phyloP scores from a whole-genome alignment of 2,113 vertebrate genomes.

The Prochilodus magdalenae region DNA sequence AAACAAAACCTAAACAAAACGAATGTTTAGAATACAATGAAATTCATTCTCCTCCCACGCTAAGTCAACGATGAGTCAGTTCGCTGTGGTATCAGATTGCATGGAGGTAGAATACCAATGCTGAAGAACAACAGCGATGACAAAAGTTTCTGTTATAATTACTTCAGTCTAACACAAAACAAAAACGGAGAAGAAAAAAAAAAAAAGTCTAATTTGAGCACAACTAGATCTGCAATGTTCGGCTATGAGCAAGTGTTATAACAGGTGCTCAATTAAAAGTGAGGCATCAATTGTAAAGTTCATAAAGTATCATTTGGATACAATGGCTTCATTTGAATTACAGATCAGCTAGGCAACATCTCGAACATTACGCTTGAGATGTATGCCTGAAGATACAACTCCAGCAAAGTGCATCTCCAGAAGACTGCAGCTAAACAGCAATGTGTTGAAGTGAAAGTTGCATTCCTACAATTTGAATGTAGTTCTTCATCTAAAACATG shows the following conservation, averaged over 20 bases:
- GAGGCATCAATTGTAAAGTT: slow-evolving; percentile 18
- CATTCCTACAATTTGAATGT: too few species aligned
- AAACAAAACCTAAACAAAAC: slow-evolving; percentile 6
- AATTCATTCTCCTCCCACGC: slow-evolving; percentile 45
- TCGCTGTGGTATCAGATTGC: slow-evolving; percentile 19
- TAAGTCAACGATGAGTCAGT: slow-evolving; percentile 50
- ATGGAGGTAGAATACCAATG: slow-evolving; percentile 47
- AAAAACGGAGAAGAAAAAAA: too few species aligned
- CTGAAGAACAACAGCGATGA: slow-evolving; percentile 36
- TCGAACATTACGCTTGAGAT: neutral
- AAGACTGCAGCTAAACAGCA: neutral
- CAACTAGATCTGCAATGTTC: neutral
- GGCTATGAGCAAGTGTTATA: neutral
- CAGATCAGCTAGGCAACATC: neutral
- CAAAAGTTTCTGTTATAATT: slow-evolving; percentile 42
- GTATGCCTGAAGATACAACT: neutral
- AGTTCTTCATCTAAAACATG: too few species aligned
- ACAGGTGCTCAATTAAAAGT: slow-evolving; percentile 23
- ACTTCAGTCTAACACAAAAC: slow-evolving; percentile 37
- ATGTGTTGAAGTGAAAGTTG: too few species aligned
- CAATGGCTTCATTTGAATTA: neutral
- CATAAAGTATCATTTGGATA: slow-evolving; percentile 8
- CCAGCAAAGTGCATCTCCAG: neutral
- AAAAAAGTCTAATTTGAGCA: slow-evolving; percentile 3
- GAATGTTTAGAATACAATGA: slow-evolving; percentile 42